A percentile compares a stretch with the other conserved stretches of the same genome.
These are phyloP conservation scores for Chloroclysta siterata DNA, from an alignment of 2,888 invertebrate genomes.

Conservation along the genomic window DNA sequence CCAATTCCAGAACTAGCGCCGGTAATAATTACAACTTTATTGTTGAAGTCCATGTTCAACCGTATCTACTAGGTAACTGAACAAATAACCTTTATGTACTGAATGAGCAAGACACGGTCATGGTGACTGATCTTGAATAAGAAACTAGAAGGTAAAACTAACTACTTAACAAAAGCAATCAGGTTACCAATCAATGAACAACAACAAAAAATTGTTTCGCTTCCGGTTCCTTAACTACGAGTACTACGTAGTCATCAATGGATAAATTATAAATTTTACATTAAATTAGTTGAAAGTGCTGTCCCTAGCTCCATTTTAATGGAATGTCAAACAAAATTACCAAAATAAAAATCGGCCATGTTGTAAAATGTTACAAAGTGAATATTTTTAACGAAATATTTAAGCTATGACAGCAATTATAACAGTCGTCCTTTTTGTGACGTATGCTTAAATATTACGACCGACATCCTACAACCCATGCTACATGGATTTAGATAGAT, in stretches of 20 bases:
- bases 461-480: slow-evolving; percentile 28
- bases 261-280: background rate
- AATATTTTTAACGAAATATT: slow-evolving; percentile 51
- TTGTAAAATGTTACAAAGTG: slow-evolving; percentile 37
- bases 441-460: slow-evolving; percentile 36
- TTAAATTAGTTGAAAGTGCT: background rate
- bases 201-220: slow-evolving; percentile 2
- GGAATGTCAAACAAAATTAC: slow-evolving; percentile 4
- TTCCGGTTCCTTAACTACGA: background rate
- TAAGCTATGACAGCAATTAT: slow-evolving; percentile 38
- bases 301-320: background rate
- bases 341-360: slow-evolving; percentile 6
- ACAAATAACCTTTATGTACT: background rate
- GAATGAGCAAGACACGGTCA: slow-evolving; percentile 12
- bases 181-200: background rate
- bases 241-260: background rate
- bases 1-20: slow-evolving; percentile 92
- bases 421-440: slow-evolving; percentile 35
- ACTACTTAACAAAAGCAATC: background rate
- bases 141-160: background rate
- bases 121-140: slow-evolving; percentile 12
- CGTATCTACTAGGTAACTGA: slow-evolving; percentile 44
- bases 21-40: slow-evolving; percentile 86
- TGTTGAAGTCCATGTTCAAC: slow-evolving; percentile 81
- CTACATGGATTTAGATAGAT: slow-evolving; percentile 49